These are phyloP conservation scores for Menura novaehollandiae DNA, from an alignment of 2,113 vertebrate species.

Conservation along the genomic window DNA sequence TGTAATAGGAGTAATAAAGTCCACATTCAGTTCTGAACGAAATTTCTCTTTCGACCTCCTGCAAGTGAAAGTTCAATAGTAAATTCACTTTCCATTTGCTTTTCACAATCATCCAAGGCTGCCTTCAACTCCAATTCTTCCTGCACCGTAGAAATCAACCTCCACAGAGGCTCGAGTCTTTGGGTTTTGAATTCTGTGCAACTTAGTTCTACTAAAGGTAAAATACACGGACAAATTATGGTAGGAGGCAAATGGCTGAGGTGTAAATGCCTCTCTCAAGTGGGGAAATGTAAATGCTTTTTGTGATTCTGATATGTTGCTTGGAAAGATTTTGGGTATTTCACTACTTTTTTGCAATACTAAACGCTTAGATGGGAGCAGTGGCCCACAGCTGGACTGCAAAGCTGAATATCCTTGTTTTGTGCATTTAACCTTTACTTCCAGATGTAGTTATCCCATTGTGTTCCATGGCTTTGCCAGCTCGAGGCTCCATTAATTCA, in stretches of 20 bases:
- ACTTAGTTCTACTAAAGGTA: neutral
- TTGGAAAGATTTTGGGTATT: neutral
- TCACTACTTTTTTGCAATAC: neutral
- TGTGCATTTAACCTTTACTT: neutral
- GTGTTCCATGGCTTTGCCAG: neutral
- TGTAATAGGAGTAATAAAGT: constrained; percentile 98
- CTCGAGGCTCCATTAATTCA: neutral
- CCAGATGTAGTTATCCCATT: neutral
- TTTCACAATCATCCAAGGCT: neutral
- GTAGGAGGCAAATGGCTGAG: neutral
- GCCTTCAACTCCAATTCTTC: neutral
- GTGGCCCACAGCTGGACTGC: neutral
- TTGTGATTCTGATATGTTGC: neutral
- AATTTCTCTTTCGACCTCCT: constrained; percentile 98
- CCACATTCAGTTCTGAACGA: constrained; percentile 98
- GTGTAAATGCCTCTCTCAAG: neutral
- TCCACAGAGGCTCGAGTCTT: neutral
- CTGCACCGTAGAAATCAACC: neutral
- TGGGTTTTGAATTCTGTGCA: neutral
- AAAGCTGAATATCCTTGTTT: neutral
- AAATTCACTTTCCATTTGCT: neutral
- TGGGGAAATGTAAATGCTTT: neutral
- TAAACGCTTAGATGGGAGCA: neutral
- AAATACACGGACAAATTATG: neutral
- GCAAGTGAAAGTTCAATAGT: constrained; percentile 49